Base-by-base conservation (phyloP, 1,140 invertebrate species). In the Caerostris darwini region DNA sequence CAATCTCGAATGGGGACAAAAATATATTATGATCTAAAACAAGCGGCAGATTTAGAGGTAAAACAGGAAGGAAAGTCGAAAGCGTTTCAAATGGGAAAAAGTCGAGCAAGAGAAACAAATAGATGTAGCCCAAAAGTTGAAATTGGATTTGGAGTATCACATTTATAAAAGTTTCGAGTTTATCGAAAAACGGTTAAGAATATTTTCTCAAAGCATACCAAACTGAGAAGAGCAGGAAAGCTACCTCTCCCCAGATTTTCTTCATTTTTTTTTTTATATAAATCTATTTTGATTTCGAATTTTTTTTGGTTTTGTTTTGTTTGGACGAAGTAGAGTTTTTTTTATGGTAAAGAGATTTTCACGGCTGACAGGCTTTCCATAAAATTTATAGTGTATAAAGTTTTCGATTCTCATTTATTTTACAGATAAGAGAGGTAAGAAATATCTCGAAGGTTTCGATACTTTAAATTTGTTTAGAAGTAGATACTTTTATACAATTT, bases 121-220 rank as follows among this genome's bases (percentile, higher is more conserved):
- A 85, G 57, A 85, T 58, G 82, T 85, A 54, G 54, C 77, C 50
- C 14, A 10, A 77, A 85, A 85, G n/a, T 85, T 54, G 82, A 85
- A 85, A 85, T 85, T 85, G 82, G 82, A 85, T 85, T 85, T 85
- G 53, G 82, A n/a, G 82, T 85, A 85, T 85, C 82, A 57, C 82
- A 85, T 85, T 85, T 85, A 85, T 85, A 85, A 85, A 85, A 58
- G 82, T 85, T 85, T 85, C 82, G 82, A 85, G 54, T 58, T 85
- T 85, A 85, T 85, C 82, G 82, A 85, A 58, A 85, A 85, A 85
- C 82, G 57, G 54, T 56, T 56, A 58, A 85, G 82, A 85, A 85
- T 85, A 85, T 85, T 85, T 58, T 58, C 82, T 58, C 57, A 85
- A 83, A 83, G 82, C n/a, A 57, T 58, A 57, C 57, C 82, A 34